These are phyloP conservation scores for Halcyon senegalensis DNA, from an alignment of 2,113 vertebrate species.

Conservation along the genomic window DNA sequence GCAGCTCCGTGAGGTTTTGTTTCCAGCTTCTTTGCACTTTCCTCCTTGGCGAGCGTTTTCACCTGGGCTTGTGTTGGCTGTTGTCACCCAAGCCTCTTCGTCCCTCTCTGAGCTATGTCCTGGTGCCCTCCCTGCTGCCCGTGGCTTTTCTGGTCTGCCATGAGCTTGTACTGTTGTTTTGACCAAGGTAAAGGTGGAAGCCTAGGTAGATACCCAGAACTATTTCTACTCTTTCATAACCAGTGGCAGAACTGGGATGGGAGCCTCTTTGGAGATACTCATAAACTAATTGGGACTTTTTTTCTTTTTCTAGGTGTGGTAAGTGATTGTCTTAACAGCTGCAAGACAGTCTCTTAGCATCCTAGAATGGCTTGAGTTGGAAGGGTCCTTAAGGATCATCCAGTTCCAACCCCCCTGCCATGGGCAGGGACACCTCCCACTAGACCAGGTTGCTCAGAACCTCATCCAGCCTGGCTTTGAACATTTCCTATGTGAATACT, in stretches of 20 bases:
- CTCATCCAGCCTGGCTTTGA: no score
- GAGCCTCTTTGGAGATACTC: not conserved
- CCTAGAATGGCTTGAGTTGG: no score
- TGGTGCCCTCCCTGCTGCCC: not conserved
- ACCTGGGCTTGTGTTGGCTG: not conserved
- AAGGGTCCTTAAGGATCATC: not conserved
- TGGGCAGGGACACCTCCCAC: not conserved
- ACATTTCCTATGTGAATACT: no score
- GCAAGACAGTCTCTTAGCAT: not conserved
- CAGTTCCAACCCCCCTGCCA: not conserved
- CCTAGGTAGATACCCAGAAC: not conserved
- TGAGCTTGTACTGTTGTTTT: not conserved
- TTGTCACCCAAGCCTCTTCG: not conserved
- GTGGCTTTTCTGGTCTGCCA: accelerated
- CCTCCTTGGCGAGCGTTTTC: no score
- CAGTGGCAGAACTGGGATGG: not conserved
- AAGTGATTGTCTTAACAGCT: not conserved
- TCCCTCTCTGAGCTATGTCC: not conserved
- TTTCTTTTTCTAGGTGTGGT: not conserved
- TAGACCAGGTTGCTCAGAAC: not conserved
- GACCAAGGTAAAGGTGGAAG: not conserved
- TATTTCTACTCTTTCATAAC: not conserved
- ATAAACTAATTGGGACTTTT: not conserved
- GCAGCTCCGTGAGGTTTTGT: not conserved
- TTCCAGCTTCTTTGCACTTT: not conserved